Base-by-base conservation (phyloP, 2,113 vertebrate species). In the Stercorarius parasiticus region DNA sequence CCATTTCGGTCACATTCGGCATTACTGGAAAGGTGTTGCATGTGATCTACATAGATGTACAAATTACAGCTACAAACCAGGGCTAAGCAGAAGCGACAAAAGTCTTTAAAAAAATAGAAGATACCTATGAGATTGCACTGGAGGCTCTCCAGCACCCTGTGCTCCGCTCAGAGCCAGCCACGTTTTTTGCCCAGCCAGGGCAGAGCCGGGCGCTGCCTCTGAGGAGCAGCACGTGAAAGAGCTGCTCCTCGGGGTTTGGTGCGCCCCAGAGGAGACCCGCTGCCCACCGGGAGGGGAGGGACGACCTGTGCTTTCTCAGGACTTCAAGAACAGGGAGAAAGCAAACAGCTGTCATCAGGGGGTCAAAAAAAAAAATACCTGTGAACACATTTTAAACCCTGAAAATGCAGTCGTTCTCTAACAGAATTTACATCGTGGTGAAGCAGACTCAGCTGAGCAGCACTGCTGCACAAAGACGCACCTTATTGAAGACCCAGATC, bases 401-500 rank as follows among this genome's bases (percentile, higher is more conserved):
- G 64, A 7, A 18, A 27, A 5, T 0, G 0, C 32, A 25, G 30
- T 27, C 10, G 17, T 23, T 74, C 21, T 9, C 20, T 9, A 7
- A 3, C 11, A 71, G 72, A 8, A 15, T 17, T 7, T 5, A n/a
- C 23, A 12, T 0, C 8, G 36, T 15, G 32, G 26, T 11, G 34
- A 34, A 6, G 13, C 50, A 13, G 38, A 17, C 4, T 2, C 23
- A 7, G 42, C 38, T 2, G 50, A 4, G 27, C 32, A 34, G 29
- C 11, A 3, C 32, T 4, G n/a, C 47, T n/a, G 18, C 12, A 8
- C 49, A 67, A 19, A 34, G 4, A 85, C 97, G 6, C 93, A 99
- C 99, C 99, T 99, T 99, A 82, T 99, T 99, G 97, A 99, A 99
- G 95, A 99, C 99, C 99, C 99, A 99, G 98, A 99, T 99, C 98